Conservation (phyloP, 2,888 invertebrate genomes). For the Drosophila gaucha region DNA sequence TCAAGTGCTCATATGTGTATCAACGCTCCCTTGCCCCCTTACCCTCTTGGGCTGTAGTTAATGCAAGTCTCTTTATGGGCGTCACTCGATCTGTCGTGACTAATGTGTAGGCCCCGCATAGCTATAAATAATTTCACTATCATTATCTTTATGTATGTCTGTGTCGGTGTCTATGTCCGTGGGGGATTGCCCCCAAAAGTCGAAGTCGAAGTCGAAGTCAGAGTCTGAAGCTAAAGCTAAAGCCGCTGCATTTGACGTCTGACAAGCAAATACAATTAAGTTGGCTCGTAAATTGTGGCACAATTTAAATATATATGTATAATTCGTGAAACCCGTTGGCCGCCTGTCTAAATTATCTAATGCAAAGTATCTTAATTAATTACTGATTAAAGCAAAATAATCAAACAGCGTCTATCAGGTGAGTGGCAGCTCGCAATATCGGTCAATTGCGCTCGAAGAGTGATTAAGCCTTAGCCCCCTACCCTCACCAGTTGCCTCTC, state of each 20-base stretch:
- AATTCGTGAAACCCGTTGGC: constrained; percentile 42
- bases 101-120: constrained; percentile 56
- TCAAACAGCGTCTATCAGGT: constrained; percentile 48
- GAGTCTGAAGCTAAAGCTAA: constrained; percentile 4
- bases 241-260: constrained; percentile 50
- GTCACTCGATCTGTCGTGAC: constrained; percentile 42
- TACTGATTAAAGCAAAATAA: constrained; percentile 63
- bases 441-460: constrained; percentile 72
- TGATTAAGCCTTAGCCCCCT: constrained; percentile 57
- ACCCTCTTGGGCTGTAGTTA: neutral
- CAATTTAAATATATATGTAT: constrained; percentile 40
- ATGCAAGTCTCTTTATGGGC: constrained; percentile 17
- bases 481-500: neutral
- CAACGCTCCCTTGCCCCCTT: neutral
- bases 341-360: constrained; percentile 63
- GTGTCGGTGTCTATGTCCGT: constrained; percentile 20
- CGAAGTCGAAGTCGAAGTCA: constrained; percentile 10
- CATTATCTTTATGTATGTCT: constrained; percentile 42
- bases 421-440: constrained; percentile 62
- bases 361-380: constrained; percentile 77
- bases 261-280: constrained; percentile 78
- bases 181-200: constrained; percentile 51
- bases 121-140: constrained; percentile 65
- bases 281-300: constrained; percentile 64
- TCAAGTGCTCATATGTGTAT: constrained; percentile 9